These are phyloP conservation scores for Lophotis ruficrista DNA, from an alignment of 2,113 vertebrate species.

Conservation along the genomic window DNA sequence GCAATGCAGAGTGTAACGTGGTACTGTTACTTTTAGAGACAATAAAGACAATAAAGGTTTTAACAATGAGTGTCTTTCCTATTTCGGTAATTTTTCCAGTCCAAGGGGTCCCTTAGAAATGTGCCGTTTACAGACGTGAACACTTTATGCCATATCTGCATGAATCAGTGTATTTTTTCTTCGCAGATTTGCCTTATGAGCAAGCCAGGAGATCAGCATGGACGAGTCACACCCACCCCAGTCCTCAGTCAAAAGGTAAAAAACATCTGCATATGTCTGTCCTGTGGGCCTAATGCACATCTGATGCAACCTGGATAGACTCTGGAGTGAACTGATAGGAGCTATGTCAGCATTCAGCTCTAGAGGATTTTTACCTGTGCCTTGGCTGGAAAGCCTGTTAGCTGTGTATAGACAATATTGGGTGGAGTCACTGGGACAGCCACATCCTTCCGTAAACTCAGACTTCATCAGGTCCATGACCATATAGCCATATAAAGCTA, in stretches of 20 bases:
- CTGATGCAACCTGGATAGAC: background rate
- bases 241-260: conserved; percentile 85
- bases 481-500: background rate
- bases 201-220: conserved; percentile 85
- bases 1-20: background rate
- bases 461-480: background rate
- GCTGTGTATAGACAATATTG: background rate
- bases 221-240: conserved; percentile 80
- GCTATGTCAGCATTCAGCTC: background rate
- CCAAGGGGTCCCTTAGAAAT: background rate
- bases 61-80: background rate
- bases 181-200: conserved; percentile 85
- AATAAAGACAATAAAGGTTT: background rate
- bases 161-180: conserved; percentile 17
- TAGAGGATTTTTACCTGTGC: background rate
- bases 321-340: background rate
- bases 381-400: background rate
- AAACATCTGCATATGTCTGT: background rate
- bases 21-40: background rate
- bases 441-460: background rate
- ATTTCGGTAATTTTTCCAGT: background rate
- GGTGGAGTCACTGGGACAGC: background rate
- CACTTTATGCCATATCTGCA: background rate
- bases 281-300: background rate
- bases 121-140: background rate